phyloP scores from a whole-genome alignment of 2,797 vertebrate species.

The Thripadectes ignobilis region DNA sequence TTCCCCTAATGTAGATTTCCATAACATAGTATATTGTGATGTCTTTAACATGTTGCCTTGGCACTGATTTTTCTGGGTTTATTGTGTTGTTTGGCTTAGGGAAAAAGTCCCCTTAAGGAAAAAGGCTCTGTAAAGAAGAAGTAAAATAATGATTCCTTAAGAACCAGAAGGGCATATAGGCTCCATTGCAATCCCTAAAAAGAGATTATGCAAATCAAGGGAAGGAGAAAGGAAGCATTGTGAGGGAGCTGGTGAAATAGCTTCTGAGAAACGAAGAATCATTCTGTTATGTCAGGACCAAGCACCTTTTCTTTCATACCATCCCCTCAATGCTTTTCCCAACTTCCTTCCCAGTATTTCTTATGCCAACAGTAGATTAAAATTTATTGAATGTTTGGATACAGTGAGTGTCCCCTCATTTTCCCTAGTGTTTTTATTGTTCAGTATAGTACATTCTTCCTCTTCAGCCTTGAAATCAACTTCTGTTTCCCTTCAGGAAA shows the following conservation, averaged over 20 bases:
- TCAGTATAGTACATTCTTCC: background rate
- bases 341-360: background rate
- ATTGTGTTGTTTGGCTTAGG: background rate
- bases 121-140: background rate
- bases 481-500: background rate
- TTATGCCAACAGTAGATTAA: background rate
- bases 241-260: background rate
- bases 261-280: background rate
- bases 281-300: background rate
- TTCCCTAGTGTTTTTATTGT: background rate
- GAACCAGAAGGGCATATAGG: background rate
- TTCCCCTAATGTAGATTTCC: background rate
- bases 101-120: background rate
- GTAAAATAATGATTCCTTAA: background rate
- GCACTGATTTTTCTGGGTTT: constrained; percentile 11
- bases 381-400: background rate
- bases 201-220: constrained; percentile 8
- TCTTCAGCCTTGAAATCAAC: constrained; percentile 18
- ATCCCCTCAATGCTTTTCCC: background rate
- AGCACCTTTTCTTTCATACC: constrained; percentile 8
- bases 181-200: background rate
- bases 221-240: background rate
- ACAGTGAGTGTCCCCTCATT: background rate
- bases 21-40: background rate
- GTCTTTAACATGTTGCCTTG: constrained; percentile 22